phyloP scores from a whole-genome alignment of 2,888 invertebrate species.

The Euspilapteryx auroguttella region DNA sequence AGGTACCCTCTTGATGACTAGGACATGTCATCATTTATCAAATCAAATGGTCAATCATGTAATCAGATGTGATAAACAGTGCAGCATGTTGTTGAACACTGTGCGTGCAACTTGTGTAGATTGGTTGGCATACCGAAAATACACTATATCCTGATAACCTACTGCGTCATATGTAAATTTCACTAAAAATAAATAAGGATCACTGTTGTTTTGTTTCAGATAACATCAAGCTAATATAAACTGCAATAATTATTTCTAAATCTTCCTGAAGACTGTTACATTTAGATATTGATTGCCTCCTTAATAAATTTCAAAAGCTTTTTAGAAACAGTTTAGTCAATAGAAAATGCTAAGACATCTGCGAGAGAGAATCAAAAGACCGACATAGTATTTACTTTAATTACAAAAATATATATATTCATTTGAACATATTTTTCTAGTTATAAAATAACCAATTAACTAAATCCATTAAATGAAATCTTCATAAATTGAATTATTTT shows the following conservation, averaged over 20 bases:
- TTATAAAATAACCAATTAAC: too few species aligned
- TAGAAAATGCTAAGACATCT: constrained; percentile 40
- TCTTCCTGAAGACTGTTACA: constrained; percentile 53
- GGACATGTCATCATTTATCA: constrained; percentile 12
- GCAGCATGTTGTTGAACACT: constrained; percentile 20
- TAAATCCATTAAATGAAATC: too few species aligned
- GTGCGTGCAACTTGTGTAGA: not conserved
- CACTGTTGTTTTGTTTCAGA: constrained; percentile 34
- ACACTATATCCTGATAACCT: constrained; percentile 5
- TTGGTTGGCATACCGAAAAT: not conserved
- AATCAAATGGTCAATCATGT: constrained; percentile 13
- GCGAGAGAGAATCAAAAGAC: constrained; percentile 57
- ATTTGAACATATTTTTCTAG: too few species aligned
- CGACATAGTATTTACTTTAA: constrained; percentile 41
- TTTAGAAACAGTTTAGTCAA: too few species aligned
- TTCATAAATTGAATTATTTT: too few species aligned
- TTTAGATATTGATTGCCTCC: constrained; percentile 24
- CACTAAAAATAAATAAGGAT: constrained; percentile 3
- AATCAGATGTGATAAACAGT: constrained; percentile 26
- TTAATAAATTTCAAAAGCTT: constrained; percentile 25
- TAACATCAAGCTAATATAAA: constrained; percentile 29
- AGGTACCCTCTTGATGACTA: too few species aligned
- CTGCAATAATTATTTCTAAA: constrained; percentile 49
- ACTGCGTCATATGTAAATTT: constrained; percentile 1
- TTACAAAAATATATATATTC: too few species aligned